Evolutionary conservation across 2,888 invertebrate genomes (phyloP).

Genomic region (Aphidius colemani): DNA sequence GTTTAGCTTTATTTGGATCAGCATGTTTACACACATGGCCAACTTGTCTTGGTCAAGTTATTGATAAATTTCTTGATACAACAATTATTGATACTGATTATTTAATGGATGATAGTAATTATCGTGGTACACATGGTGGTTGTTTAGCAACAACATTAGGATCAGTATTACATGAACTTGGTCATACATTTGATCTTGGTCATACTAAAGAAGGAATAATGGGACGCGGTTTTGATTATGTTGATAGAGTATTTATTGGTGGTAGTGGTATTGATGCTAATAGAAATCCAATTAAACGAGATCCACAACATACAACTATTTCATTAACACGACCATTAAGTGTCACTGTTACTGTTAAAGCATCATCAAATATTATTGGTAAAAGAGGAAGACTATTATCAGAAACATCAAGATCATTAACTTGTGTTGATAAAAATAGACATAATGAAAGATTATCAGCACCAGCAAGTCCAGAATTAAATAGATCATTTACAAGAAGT

Average conservation of each 20-base stretch:
- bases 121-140: constrained; percentile 83
- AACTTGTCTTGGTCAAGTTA: constrained; percentile 66
- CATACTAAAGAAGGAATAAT: constrained; percentile 91
- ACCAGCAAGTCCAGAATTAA: constrained; percentile 56
- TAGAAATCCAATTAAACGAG: constrained; percentile 66
- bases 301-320: constrained; percentile 68
- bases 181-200: constrained; percentile 92
- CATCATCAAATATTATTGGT: constrained; percentile 61
- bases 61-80: constrained; percentile 66
- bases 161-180: constrained; percentile 89
- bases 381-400: constrained; percentile 61
- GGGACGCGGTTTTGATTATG: constrained; percentile 87
- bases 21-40: constrained; percentile 93
- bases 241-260: constrained; percentile 77
- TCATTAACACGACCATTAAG: constrained; percentile 67
- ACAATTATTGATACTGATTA: constrained; percentile 72
- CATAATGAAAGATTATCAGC: constrained; percentile 49
- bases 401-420: constrained; percentile 53
- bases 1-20: constrained; percentile 88
- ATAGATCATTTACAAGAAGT: constrained; percentile 51
- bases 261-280: constrained; percentile 66
- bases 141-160: constrained; percentile 91
- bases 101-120: constrained; percentile 91
- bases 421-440: constrained; percentile 14
- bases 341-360: constrained; percentile 68